Base-by-base conservation (phyloP, 2,888 invertebrate species). In the Conomelus anceps region DNA sequence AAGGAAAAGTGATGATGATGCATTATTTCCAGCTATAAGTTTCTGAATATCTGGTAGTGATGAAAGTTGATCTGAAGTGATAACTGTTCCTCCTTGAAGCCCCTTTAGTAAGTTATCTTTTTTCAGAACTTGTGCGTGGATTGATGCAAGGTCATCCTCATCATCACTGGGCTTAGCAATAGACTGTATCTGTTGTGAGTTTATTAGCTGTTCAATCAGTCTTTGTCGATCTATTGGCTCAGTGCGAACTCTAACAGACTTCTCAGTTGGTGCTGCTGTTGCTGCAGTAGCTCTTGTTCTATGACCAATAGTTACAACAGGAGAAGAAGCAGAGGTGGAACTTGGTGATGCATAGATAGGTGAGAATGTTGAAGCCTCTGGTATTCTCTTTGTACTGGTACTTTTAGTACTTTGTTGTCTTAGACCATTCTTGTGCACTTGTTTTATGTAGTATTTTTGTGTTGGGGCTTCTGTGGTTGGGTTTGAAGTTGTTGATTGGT, bases 91-190 rank as follows among this genome's bases (percentile, higher is more conserved):
- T 92, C 96, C 96, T 0, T 96, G 96, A 13, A 97, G 92, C 92
- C 97, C 97, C 90, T 96, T 96, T 9, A 97, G 92, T 34, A 97
- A 94, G 90, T 96, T 95, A 85, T 97, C 96, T 91, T 96, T 95
- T 90, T 95, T 95, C 1, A 92, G 87, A 41, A 91, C 91, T 88
- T 95, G 95, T 6, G 96, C 95, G 92, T 97, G 97, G 91, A 95
- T 95, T 91, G 95, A 95, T 0, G 96, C 91, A 92, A 96, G 96
- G 90, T 96, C 96, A 91, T 96, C n/a, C n/a, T n/a, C 95, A 91
- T 97, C 91, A 17, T 91, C 90, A 22, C 89, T 86, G 23, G 90
- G 86, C 1, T 87, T 20, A 6, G 90, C 90, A 4, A 89, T 89
- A 1, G 89, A 94, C 91, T 34, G 89, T n/a, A 84, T 89, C 86